A percentile compares a stretch with the other conserved stretches of the same genome.
Evolutionary conservation across 2,113 vertebrate genomes (phyloP).

Genomic region (Lota lota): DNA sequence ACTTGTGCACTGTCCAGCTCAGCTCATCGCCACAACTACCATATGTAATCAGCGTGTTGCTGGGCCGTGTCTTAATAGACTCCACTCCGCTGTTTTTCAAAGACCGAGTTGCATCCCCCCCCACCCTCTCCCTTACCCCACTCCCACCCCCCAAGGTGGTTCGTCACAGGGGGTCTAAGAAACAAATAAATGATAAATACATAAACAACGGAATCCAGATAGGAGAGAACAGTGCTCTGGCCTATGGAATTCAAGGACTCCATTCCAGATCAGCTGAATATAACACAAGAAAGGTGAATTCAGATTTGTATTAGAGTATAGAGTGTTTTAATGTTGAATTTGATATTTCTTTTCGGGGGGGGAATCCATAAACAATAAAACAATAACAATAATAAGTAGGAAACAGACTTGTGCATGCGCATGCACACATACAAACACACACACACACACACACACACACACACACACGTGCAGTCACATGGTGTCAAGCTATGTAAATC

Average conservation of each 20-base stretch:
- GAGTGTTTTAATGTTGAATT: no score
- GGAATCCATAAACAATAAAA: no score
- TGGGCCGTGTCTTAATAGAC: conserved; percentile 74
- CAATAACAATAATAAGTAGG: neutral
- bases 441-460: conserved; percentile 55
- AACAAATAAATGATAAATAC: conserved; percentile 51
- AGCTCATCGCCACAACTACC: conserved; percentile 70
- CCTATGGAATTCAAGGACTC: no score
- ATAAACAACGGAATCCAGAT: conserved; percentile 6
- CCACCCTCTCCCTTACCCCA: no score
- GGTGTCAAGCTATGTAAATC: conserved; percentile 68
- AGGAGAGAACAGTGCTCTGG: no score
- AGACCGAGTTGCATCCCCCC: conserved; percentile 47
- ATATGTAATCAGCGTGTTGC: conserved; percentile 75
- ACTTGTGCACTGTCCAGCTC: conserved; percentile 70
- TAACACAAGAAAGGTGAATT: no score
- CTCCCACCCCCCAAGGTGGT: conserved; percentile 48
- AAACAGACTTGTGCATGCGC: neutral
- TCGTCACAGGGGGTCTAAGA: conserved; percentile 46
- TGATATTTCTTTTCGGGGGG: no score
- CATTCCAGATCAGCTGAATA: no score
- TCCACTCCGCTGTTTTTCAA: conserved; percentile 65
- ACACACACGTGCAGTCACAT: conserved; percentile 60
- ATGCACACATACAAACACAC: conserved; percentile 33
- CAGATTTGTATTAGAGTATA: no score